Percentiles rank a stretch among this genome's conserved stretches.
These are phyloP conservation scores for Miichthys miiuy DNA, from an alignment of 2,797 vertebrate genomes.

Conservation along the genomic window DNA sequence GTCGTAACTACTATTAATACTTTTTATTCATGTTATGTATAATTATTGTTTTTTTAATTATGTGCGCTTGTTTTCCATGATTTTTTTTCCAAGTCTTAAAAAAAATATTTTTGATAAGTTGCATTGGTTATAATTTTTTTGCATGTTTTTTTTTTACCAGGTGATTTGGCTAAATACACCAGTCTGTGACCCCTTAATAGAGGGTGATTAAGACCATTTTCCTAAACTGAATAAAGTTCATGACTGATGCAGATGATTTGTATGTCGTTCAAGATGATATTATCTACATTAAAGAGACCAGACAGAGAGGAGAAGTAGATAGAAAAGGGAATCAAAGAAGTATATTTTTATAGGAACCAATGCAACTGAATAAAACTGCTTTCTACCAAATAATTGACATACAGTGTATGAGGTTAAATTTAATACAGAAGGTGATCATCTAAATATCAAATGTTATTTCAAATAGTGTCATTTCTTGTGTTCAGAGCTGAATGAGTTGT, in stretches of 20 bases:
- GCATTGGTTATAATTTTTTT: constrained; percentile 47
- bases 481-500: constrained; percentile 36
- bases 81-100: constrained; percentile 50
- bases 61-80: constrained; percentile 50
- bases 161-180: constrained; percentile 38
- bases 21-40: constrained; percentile 66
- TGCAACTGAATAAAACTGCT: constrained; percentile 74
- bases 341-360: constrained; percentile 83
- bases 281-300: constrained; percentile 34
- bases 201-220: constrained; percentile 27
- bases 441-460: constrained; percentile 28
- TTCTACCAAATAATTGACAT: constrained; percentile 82
- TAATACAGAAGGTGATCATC: constrained; percentile 42
- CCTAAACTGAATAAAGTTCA: constrained; percentile 27
- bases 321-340: constrained; percentile 52
- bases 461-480: constrained; percentile 37
- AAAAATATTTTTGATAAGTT: constrained; percentile 54
- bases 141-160: constrained; percentile 20
- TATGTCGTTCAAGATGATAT: constrained; percentile 37
- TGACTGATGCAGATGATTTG: constrained; percentile 44
- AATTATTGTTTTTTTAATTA: constrained; percentile 61
- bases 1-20: constrained; percentile 72
- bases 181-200: background rate
- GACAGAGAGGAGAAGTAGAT: constrained; percentile 34
- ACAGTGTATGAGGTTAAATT: constrained; percentile 61